phyloP scores from a whole-genome alignment of 2,797 vertebrate species.

The Sebastes miniatus region DNA sequence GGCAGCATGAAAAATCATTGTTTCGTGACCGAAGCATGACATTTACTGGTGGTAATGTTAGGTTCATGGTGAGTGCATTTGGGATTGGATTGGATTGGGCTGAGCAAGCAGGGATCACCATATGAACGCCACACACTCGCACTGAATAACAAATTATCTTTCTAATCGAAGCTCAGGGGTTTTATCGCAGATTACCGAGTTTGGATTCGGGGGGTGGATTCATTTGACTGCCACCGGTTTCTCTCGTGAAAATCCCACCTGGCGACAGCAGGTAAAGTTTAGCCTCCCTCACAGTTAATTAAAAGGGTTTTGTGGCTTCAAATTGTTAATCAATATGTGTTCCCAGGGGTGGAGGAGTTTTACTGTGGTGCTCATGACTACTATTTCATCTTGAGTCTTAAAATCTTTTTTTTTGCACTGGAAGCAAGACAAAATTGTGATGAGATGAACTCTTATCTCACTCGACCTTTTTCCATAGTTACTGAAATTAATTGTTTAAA shows the following conservation, averaged over 20 bases:
- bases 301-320: neutral
- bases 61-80: neutral
- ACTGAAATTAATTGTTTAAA: neutral
- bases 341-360: neutral
- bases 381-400: neutral
- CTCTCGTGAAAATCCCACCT: slow-evolving; percentile 25
- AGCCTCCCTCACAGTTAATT: neutral
- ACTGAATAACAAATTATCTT: slow-evolving; percentile 21
- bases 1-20: slow-evolving; percentile 19
- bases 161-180: neutral
- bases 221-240: neutral
- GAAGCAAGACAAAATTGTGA: neutral
- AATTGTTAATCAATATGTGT: neutral
- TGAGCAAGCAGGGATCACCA: neutral
- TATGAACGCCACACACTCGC: neutral
- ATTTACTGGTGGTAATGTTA: slow-evolving; percentile 20
- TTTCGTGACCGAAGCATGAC: slow-evolving; percentile 22
- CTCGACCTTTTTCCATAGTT: neutral
- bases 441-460: neutral
- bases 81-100: slow-evolving; percentile 34
- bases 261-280: slow-evolving; percentile 10
- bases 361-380: neutral
- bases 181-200: slow-evolving; percentile 7
- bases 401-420: neutral
- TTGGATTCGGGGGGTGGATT: neutral